A percentile compares a stretch with the other conserved stretches of the same genome.
Evolutionary conservation across 2,113 vertebrate genomes (phyloP).

Genomic region (Struthidea cinerea): DNA sequence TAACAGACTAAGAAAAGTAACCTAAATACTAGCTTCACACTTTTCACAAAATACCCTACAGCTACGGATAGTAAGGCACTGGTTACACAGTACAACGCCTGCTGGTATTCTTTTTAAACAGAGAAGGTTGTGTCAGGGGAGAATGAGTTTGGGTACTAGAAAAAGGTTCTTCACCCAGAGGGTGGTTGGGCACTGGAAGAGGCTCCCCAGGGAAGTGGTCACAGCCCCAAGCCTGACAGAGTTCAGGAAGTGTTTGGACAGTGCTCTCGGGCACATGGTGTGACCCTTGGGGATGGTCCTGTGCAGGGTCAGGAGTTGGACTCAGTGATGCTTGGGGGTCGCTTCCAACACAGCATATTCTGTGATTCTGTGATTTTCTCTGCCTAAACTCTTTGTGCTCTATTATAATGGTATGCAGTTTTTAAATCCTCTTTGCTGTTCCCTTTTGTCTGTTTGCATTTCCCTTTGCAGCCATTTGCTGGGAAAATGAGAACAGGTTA

Average conservation of each 20-base stretch:
- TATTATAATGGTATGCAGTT: not conserved
- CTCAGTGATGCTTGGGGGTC: not conserved
- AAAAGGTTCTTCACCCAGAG: not conserved
- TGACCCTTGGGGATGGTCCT: not conserved
- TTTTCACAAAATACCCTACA: not conserved
- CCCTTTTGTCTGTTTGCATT: constrained; percentile 27
- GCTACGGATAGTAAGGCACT: not conserved
- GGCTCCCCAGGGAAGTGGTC: no score
- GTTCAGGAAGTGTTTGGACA: not conserved
- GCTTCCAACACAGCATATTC: not conserved
- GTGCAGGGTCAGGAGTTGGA: not conserved
- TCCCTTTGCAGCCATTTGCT: not conserved
- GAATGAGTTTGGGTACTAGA: no score
- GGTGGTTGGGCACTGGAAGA: not conserved
- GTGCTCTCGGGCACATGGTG: no score
- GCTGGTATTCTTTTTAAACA: not conserved
- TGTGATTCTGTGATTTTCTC: not conserved
- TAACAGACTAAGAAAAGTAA: not conserved
- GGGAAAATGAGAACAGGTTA: not conserved
- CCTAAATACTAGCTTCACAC: not conserved
- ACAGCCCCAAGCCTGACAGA: not conserved
- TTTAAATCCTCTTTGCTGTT: constrained; percentile 34
- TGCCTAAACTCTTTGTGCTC: not conserved
- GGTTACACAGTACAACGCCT: not conserved
- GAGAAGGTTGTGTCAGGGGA: not conserved